Percentiles rank a stretch among this genome's conserved stretches.
These are phyloP conservation scores for Sinocyclocheilus grahami DNA, from an alignment of 2,113 vertebrate species.

Conservation along the genomic window DNA sequence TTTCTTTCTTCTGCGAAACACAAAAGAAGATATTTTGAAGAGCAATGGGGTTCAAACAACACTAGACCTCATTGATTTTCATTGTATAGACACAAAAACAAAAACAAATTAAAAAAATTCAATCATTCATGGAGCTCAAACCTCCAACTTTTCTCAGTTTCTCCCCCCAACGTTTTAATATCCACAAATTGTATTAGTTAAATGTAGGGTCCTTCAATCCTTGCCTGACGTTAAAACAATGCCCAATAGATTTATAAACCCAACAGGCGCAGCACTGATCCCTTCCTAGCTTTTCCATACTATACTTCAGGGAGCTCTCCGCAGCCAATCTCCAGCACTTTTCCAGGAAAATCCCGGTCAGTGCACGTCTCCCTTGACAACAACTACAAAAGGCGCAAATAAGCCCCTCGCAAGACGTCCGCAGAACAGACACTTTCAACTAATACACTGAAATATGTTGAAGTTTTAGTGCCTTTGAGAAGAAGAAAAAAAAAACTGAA, in stretches of 20 bases:
- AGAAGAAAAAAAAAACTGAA: background rate
- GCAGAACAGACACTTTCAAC: constrained; percentile 14
- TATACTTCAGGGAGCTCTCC: constrained; percentile 30
- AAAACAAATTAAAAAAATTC: too few species aligned
- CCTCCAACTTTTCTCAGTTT: background rate
- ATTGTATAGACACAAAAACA: too few species aligned
- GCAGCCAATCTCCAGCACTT: constrained; percentile 30
- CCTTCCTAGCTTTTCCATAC: constrained; percentile 52
- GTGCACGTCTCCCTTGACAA: constrained; percentile 32
- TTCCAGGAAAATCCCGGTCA: constrained; percentile 60
- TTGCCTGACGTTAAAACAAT: constrained; percentile 14
- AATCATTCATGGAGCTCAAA: background rate
- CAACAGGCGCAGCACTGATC: background rate
- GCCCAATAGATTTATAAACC: background rate
- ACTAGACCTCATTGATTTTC: background rate
- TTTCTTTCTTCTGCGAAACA: background rate
- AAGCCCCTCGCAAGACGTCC: constrained; percentile 25
- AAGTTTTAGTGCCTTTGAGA: background rate
- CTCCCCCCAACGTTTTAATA: background rate
- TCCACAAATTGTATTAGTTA: too few species aligned
- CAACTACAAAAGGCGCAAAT: constrained; percentile 22
- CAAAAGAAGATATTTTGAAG: background rate
- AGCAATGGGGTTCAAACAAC: background rate
- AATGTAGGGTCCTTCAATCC: background rate
- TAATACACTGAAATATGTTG: constrained; percentile 4